Evolutionary conservation across 2,888 invertebrate species (phyloP).

Genomic region (Chymomyza fuscimana): DNA sequence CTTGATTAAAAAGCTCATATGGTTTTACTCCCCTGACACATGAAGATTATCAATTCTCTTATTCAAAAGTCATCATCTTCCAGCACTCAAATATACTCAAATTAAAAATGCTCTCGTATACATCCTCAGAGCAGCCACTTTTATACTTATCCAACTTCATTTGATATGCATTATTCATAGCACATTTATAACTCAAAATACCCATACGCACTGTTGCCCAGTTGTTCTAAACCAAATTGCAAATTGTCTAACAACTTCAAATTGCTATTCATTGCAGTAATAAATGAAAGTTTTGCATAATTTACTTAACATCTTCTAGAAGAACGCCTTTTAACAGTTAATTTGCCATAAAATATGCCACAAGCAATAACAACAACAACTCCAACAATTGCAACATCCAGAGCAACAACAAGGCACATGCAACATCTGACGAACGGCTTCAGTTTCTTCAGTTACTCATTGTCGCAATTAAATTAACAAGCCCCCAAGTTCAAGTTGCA

Average conservation of each 20-base stretch:
- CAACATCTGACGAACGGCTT: slow-evolving; percentile 16
- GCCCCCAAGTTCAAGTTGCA: slow-evolving; percentile 13
- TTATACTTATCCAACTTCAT: too few species aligned
- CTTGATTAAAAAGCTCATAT: too few species aligned
- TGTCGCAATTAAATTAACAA: slow-evolving; percentile 65
- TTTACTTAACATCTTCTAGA: slow-evolving; percentile 50
- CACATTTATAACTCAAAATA: slow-evolving; percentile 3
- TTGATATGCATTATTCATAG: slow-evolving; percentile 2
- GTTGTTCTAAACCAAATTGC: slow-evolving; percentile 16
- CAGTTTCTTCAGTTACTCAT: slow-evolving; percentile 38
- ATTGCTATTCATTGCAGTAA: slow-evolving; percentile 10
- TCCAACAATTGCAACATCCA: slow-evolving; percentile 26
- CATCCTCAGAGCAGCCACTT: too few species aligned
- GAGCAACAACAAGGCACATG: slow-evolving; percentile 15
- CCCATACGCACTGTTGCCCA: slow-evolving; percentile 31
- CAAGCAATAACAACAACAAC: slow-evolving; percentile 30
- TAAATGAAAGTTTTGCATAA: slow-evolving; percentile 22
- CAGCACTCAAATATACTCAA: too few species aligned
- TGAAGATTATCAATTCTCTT: too few species aligned
- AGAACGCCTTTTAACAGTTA: slow-evolving; percentile 62
- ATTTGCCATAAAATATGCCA: slow-evolving; percentile 66
- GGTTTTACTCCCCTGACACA: too few species aligned
- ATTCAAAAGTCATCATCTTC: too few species aligned
- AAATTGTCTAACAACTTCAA: not conserved
- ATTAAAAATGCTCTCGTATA: too few species aligned